Base-by-base conservation (phyloP, 1,140 invertebrate species). In the Conus ventricosus region DNA sequence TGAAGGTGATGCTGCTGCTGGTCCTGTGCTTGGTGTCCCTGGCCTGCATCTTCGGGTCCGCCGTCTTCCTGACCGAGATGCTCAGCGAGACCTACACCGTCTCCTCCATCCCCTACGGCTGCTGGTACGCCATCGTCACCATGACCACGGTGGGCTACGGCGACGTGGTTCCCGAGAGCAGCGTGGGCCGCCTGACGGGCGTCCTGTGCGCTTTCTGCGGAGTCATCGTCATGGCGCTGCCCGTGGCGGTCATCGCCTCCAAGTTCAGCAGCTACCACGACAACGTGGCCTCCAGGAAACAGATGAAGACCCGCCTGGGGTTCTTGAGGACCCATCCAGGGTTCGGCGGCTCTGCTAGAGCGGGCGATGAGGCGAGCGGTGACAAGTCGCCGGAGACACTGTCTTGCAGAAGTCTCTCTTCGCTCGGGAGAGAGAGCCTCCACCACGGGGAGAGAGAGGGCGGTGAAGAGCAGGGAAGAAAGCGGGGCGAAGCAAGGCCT, bases 81-180 rank as follows among this genome's bases (percentile, higher is more conserved):
- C 86, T 91, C 17, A 88, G 88, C 17, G 87, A 89, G 23, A 25
- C 88, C 15, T 86, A 87, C 53, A 85, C 78, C 51, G 92, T 94
- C 84, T 71, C 80, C 7, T 98, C 98, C 95, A 99, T 99, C 96
- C 98, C 13, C 39, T 95, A 98, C 87, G 98, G 98, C 25, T 96
- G 99, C 87, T 99, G 98, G 98, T 99, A 98, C 98, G 98, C 98
- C 23, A 96, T 99, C 94, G 98, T 99, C 90, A 99, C 98, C 75
- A 99, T 99, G 98, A 99, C 98, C 90, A 99, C 98, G 0, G 98
- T 99, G 54, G 98, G 98, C 53, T 99, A 99, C 94, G 98, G 98
- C 39, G 94, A 95, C 85, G 91, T 93, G 57, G 85, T 82, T 13
- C 92, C 93, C 51, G 90, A 81, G 54, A 88, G 90, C 4, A n/a